These are phyloP conservation scores for Psilopsiagon aymara DNA, from an alignment of 2,113 vertebrate species.

Conservation along the genomic window DNA sequence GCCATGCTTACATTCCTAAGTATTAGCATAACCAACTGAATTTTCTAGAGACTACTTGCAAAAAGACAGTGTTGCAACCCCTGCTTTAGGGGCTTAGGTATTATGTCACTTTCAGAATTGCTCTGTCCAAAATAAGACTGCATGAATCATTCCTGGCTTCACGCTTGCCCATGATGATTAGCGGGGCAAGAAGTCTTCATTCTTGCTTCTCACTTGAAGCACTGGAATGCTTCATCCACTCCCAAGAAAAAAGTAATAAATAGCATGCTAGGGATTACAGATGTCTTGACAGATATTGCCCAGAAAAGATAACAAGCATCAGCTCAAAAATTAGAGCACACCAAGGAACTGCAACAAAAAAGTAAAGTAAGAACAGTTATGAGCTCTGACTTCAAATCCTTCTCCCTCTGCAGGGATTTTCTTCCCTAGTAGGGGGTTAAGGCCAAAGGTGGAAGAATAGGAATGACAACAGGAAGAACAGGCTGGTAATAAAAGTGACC, in stretches of 20 bases:
- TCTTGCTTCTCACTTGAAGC: neutral
- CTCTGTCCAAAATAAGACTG: neutral
- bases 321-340: conserved; percentile 33
- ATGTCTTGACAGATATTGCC: neutral
- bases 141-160: neutral
- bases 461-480: conserved; percentile 27
- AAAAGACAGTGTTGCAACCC: neutral
- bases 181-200: neutral
- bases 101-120: neutral
- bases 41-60: neutral
- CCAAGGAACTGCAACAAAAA: neutral
- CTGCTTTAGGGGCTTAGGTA: neutral
- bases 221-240: neutral
- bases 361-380: neutral
- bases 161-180: neutral
- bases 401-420: conserved; percentile 30
- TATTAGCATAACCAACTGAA: neutral
- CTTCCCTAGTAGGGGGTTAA: conserved; percentile 18
- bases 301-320: neutral
- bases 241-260: neutral
- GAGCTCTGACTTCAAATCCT: conserved; percentile 30
- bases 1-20: neutral
- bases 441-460: conserved; percentile 39
- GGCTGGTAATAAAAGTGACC: conserved; percentile 28
- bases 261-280: neutral